These are phyloP conservation scores for Ictalurus furcatus DNA, from an alignment of 2,113 vertebrate species.

Conservation along the genomic window DNA sequence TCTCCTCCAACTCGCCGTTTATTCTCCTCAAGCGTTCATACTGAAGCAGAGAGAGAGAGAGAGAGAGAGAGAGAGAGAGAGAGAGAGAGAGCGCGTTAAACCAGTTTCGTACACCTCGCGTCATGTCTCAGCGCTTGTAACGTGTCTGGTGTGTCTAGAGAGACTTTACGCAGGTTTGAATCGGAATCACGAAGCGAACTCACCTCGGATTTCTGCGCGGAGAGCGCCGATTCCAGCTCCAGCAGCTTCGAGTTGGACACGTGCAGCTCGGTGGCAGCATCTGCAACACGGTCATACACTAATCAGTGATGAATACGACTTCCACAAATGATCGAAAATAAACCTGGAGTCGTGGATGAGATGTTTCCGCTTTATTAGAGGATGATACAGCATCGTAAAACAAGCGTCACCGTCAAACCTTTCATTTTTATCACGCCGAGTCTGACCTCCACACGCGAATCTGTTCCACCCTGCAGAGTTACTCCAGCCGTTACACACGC, in stretches of 20 bases:
- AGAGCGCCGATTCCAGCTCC: conserved; percentile 80
- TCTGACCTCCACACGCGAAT: background rate
- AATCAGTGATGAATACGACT: background rate
- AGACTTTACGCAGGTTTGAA: background rate
- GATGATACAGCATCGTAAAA: background rate
- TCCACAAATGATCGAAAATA: background rate
- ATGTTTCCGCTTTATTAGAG: background rate
- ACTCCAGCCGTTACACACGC: background rate
- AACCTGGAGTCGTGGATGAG: background rate
- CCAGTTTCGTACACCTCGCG: background rate
- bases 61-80: conserved; percentile 31
- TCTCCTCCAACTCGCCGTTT: conserved; percentile 89
- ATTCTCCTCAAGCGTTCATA: conserved; percentile 85
- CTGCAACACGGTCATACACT: conserved; percentile 62
- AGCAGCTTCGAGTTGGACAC: conserved; percentile 79
- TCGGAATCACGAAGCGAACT: background rate
- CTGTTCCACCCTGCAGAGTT: background rate
- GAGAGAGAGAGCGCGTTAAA: background rate
- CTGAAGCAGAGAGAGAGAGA: conserved; percentile 67
- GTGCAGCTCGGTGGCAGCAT: conserved; percentile 79
- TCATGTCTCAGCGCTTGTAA: too few species aligned
- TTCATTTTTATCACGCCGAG: background rate
- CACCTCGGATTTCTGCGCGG: conserved; percentile 88
- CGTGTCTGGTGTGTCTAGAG: too few species aligned
- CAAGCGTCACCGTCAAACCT: background rate